Conservation (phyloP, 2,797 vertebrate species). For the Tokudaia muenninki region DNA sequence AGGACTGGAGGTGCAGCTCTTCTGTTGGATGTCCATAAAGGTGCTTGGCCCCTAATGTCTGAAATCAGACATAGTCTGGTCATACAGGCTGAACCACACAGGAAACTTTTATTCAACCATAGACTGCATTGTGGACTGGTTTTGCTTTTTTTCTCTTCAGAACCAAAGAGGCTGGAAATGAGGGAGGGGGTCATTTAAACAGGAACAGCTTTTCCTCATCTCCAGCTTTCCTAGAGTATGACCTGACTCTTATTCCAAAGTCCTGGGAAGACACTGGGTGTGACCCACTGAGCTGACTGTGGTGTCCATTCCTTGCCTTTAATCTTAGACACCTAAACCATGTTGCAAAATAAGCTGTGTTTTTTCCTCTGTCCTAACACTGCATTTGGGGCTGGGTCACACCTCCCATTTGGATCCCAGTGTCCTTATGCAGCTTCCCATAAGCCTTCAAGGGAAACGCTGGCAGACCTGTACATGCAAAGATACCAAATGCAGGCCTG, state of each 20-base stretch:
- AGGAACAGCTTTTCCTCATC: neutral
- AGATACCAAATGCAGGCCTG: neutral
- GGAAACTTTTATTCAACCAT: neutral
- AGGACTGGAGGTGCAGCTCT: neutral
- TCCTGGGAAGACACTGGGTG: neutral
- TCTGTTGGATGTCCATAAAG: neutral
- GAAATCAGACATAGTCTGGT: neutral
- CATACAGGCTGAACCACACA: neutral
- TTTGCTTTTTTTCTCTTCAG: neutral
- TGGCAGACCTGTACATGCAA: fast-evolving
- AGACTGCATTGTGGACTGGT: neutral
- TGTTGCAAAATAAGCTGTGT: neutral
- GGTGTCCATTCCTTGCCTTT: neutral
- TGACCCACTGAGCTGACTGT: neutral
- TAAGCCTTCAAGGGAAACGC: neutral
- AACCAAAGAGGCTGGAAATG: neutral
- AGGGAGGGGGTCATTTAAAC: neutral
- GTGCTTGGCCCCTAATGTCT: neutral
- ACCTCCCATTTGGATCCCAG: neutral
- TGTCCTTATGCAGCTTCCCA: neutral
- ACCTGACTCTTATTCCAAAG: neutral
- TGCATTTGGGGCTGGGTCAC: neutral
- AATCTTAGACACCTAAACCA: neutral
- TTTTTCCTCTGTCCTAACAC: neutral
- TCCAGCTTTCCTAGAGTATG: neutral